Evolutionary conservation across 2,888 invertebrate genomes (phyloP), one percentile per base, ranked within the genome.

Genomic region (Pelosia muscerda): DNA sequence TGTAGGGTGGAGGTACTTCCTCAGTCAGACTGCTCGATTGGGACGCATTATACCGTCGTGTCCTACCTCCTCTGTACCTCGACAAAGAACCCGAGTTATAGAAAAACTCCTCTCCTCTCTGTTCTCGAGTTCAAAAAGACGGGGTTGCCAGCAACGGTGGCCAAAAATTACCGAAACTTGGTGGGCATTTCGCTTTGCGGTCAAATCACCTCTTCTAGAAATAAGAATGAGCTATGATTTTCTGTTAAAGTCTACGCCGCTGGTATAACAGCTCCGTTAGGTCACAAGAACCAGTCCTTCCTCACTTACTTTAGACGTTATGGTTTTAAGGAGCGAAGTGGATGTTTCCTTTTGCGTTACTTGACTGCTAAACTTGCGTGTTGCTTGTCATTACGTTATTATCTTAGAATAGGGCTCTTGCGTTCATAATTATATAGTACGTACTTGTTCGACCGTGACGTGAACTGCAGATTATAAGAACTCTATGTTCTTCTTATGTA

Each of bases 351-450:
- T 19, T n/a, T 8, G 49, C 49, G 6, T 49, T 19, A n/a, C 49
- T 19, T 49, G 6, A 49, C 8, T n/a, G n/a, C n/a, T n/a, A 49
- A 9, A 49, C 49, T 3, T 49, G 49, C 49, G 49, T 49, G 49
- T 49, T 49, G 49, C 49, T n/a, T 49, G 49, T n/a, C 49, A 49
- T 49, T n/a, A 49, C 8, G n/a, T 49, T 49, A 49, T 49, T 49
- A 49, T n/a, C 49, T 49, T n/a, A 49, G 19, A 19, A n/a, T 49
- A 49, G n/a, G 2, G 8, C 19, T 0, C 19, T 42, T 42, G 42
- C 42, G 19, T 42, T 42, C 19, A 1, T 42, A 6, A 42, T 38
- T 42, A 19, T 19, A 42, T 42, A 8, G 6, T 0, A 42, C 4
- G 5, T 42, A 13, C 19, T 42, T 19, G 42, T 1, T 6, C 0